Evolutionary conservation across 2,113 vertebrate genomes (phyloP), one percentile per base, ranked within the genome.

Genomic region (Oryzias woworae): DNA sequence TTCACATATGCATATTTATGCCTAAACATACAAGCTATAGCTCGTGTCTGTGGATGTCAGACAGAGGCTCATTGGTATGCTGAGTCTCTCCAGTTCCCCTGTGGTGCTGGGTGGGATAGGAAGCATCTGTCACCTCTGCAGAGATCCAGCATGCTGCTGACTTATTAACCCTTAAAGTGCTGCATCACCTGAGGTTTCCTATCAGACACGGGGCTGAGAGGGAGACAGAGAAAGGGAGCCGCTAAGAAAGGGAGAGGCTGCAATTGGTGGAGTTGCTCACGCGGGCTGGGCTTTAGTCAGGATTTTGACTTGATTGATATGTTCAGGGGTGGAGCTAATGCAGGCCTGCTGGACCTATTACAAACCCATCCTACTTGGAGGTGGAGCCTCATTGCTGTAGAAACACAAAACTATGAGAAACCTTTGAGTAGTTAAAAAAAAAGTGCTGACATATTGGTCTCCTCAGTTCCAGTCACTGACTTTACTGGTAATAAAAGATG

Each of bases 281-380:
- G 53, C 69, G 78, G 85, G 85, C 0, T 57, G 64, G 44, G 28
- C 31, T 63, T 22, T 26, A 74, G 81, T 75, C 80, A 69, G 31
- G 23, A 52, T 75, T 69, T 71, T 57, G 44, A 17, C 55, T 62
- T 64, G 69, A 84, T 75, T 84, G 63, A 86, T 79, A 66, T 17
- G 92, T 94, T 90, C 85, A 86, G 89, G 92, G 94, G 94, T 91
- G 95, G 94, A 94, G 93, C 93, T 88, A 92, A 93, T 91, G 89
- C 90, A 93, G 94, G 89, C 89, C 82, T 90, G 88, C 90, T 83
- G 87, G 81, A 83, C 86, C 92, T 88, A 89, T 90, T 90, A 88
- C 79, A 75, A 87, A 85, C 10, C 12, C 36, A 36, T 36, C 10
- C 2, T 36, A 36, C 36, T 36, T 90, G 92, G 88, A 85, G 93